phyloP scores from a whole-genome alignment of 2,888 invertebrate genomes.

The Limnephilus auricula region DNA sequence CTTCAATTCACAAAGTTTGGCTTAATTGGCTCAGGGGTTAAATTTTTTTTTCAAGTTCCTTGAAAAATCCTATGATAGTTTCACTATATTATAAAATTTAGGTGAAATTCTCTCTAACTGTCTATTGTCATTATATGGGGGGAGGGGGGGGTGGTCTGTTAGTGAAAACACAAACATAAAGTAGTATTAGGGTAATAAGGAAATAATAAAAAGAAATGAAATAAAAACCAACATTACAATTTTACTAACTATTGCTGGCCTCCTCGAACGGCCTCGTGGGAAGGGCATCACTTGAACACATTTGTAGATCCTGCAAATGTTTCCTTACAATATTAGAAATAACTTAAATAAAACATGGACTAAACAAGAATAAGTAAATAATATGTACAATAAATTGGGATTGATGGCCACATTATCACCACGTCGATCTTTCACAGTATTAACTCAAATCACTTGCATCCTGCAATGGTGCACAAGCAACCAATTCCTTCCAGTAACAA shows the following conservation, averaged over 20 bases:
- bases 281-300: conserved; percentile 59
- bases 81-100: too few relatives aligned
- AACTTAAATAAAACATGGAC: background rate
- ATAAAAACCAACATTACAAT: conserved; percentile 65
- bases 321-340: background rate
- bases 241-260: conserved; percentile 66
- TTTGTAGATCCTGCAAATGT: conserved; percentile 64
- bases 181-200: conserved; percentile 7
- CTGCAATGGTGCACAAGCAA: too few relatives aligned
- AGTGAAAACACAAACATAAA: background rate
- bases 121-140: background rate
- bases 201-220: conserved; percentile 54
- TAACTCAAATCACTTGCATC: too few relatives aligned
- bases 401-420: too few relatives aligned
- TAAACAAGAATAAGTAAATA: background rate
- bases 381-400: background rate
- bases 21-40: too few relatives aligned
- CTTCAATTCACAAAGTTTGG: background rate
- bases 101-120: background rate
- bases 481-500: too few relatives aligned
- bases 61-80: too few relatives aligned
- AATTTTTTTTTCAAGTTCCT: too few relatives aligned
- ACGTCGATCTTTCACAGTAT: too few relatives aligned
- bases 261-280: conserved; percentile 63
- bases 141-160: too few relatives aligned